A percentile compares a stretch with the other conserved stretches of the same genome.
These are phyloP conservation scores for Neosilurus hyrtlii DNA, from an alignment of 2,797 vertebrate genomes.

Conservation along the genomic window DNA sequence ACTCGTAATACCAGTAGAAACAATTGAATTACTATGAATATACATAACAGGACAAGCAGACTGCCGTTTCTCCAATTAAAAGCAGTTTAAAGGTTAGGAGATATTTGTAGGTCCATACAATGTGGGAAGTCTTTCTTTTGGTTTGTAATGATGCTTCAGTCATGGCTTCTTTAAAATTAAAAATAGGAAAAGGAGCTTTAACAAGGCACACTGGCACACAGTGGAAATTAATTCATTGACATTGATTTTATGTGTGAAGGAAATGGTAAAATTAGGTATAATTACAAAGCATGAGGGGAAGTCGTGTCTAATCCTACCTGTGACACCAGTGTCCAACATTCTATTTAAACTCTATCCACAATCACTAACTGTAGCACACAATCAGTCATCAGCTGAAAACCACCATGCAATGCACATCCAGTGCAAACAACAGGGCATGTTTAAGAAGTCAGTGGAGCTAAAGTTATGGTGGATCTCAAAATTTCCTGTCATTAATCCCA, in stretches of 20 bases:
- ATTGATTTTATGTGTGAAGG: background rate
- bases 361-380: background rate
- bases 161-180: background rate
- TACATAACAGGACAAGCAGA: slow-evolving; percentile 76
- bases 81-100: slow-evolving; percentile 57
- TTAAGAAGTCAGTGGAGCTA: background rate
- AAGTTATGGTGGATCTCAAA: background rate
- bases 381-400: slow-evolving; percentile 11
- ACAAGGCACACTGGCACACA: background rate
- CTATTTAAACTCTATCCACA: background rate
- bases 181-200: background rate
- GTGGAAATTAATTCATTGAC: background rate
- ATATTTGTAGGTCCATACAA: slow-evolving; percentile 23
- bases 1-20: slow-evolving; percentile 82
- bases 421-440: background rate
- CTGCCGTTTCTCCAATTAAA: slow-evolving; percentile 62
- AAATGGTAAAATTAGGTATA: background rate
- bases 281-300: background rate
- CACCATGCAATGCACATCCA: background rate
- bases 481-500: background rate
- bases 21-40: slow-evolving; percentile 79
- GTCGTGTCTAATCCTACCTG: background rate
- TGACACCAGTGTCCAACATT: background rate
- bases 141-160: background rate
- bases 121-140: background rate